phyloP scores from a whole-genome alignment of 2,113 vertebrate genomes.

The Prionailurus viverrinus region DNA sequence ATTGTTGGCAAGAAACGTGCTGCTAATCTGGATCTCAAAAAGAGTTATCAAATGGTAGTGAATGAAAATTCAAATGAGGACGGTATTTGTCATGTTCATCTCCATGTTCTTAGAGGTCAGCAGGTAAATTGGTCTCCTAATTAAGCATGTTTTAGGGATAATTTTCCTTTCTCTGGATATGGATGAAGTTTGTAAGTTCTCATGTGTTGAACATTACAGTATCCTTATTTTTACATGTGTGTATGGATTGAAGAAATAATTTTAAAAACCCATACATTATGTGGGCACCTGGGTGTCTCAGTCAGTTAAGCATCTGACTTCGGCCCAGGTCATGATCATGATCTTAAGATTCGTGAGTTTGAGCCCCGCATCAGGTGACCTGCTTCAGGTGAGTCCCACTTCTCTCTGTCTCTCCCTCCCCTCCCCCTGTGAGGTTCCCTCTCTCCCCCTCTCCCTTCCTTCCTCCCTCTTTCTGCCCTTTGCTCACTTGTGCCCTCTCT shows the following conservation, averaged over 20 bases:
- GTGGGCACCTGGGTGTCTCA: background rate
- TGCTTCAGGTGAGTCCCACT: too few relatives aligned
- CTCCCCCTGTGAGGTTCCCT: too few relatives aligned
- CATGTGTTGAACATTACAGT: background rate
- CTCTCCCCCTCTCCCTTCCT: too few relatives aligned
- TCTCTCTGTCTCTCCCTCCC: too few relatives aligned
- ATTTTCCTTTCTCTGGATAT: background rate
- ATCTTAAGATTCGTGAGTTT: too few relatives aligned
- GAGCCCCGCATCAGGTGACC: too few relatives aligned
- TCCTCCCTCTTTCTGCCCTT: too few relatives aligned
- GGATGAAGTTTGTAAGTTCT: background rate
- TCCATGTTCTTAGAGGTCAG: conserved; percentile 93
- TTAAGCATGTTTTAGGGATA: conserved; percentile 82
- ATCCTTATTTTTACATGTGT: conserved; percentile 9
- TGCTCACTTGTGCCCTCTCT: too few relatives aligned
- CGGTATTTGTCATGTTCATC: conserved; percentile 95
- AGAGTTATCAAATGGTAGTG: conserved; percentile 93
- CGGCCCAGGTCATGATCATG: too few relatives aligned
- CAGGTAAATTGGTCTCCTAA: conserved; percentile 94
- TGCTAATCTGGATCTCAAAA: conserved; percentile 89
- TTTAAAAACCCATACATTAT: conserved; percentile 57
- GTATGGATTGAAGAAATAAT: conserved; percentile 31
- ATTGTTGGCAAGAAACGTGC: conserved; percentile 95
- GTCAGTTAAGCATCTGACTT: too few relatives aligned
- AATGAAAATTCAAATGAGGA: conserved; percentile 93